A percentile compares a stretch with the other conserved stretches of the same genome.
Conservation (phyloP, 2,113 vertebrate species). For the Macrotis lagotis region DNA sequence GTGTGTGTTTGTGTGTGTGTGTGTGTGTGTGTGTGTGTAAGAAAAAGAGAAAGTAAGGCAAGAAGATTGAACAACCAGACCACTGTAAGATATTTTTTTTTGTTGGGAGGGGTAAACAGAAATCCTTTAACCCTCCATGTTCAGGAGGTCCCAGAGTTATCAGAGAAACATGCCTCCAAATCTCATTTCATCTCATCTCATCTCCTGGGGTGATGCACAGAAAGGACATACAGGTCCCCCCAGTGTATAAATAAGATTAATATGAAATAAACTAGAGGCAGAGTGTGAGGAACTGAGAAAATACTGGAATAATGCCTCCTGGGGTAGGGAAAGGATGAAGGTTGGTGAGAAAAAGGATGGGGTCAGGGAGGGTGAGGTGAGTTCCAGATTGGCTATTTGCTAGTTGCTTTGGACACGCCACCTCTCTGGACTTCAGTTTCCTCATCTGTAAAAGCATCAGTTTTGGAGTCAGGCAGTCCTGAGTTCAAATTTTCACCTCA, state of each 20-base stretch:
- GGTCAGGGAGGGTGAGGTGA: neutral
- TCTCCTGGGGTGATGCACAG: neutral
- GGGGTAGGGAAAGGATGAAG: neutral
- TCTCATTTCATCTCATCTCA: neutral
- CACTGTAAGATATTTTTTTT: neutral
- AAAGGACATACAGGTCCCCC: neutral
- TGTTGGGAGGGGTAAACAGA: neutral
- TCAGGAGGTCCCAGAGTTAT: neutral
- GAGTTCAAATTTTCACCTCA: too few relatives aligned
- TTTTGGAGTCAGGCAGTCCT: too few relatives aligned
- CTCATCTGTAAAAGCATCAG: neutral
- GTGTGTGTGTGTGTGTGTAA: too few relatives aligned
- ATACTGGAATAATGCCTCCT: neutral
- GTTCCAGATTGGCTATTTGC: neutral
- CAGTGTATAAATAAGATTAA: neutral
- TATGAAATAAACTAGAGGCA: neutral
- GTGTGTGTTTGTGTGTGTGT: too few relatives aligned
- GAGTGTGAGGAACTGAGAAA: neutral
- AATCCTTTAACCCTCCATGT: neutral
- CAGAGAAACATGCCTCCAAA: neutral
- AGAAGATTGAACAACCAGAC: neutral
- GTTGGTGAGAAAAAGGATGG: neutral
- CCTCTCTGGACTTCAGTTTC: neutral
- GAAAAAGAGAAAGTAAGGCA: neutral
- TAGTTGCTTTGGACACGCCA: neutral